A percentile compares a stretch with the other conserved stretches of the same genome.
phyloP scores from a whole-genome alignment of 1,140 invertebrate species.

The Zaprionus camerounensis region DNA sequence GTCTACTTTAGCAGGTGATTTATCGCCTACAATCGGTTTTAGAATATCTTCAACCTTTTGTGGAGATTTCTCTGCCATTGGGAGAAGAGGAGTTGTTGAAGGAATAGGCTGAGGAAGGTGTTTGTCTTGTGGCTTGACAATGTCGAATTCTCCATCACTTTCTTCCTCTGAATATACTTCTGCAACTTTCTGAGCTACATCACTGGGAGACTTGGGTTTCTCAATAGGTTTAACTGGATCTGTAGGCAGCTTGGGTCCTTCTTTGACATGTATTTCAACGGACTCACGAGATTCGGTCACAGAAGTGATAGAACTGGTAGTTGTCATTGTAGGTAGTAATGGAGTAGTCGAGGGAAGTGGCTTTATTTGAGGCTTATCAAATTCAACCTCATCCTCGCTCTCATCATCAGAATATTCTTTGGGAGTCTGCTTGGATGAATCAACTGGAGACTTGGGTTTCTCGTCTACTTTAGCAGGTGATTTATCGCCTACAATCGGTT shows the following conservation, averaged over 20 bases:
- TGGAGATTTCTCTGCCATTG: not conserved
- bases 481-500: not conserved
- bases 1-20: not conserved
- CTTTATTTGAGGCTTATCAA: not conserved
- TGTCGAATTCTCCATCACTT: constrained; percentile 13
- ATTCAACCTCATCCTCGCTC: not conserved
- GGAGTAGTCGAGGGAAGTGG: not conserved
- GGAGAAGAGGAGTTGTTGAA: not conserved
- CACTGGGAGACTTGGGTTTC: too few relatives aligned
- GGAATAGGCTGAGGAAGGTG: constrained; percentile 1
- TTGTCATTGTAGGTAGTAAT: not conserved
- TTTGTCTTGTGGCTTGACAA: constrained; percentile 2
- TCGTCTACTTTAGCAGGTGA: not conserved
- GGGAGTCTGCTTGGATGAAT: not conserved
- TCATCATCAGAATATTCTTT: not conserved
- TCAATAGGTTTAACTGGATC: too few relatives aligned
- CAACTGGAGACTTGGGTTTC: constrained; percentile 12
- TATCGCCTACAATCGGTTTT: not conserved
- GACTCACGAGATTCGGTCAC: not conserved
- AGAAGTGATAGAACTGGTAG: not conserved
- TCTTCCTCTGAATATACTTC: not conserved
- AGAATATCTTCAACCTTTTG: not conserved
- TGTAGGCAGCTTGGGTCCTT: not conserved
- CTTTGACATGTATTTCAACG: not conserved
- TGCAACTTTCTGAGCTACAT: too few relatives aligned